These are phyloP conservation scores for Percopsis omiscomaycus DNA, from an alignment of 2,797 vertebrate genomes.

Conservation along the genomic window DNA sequence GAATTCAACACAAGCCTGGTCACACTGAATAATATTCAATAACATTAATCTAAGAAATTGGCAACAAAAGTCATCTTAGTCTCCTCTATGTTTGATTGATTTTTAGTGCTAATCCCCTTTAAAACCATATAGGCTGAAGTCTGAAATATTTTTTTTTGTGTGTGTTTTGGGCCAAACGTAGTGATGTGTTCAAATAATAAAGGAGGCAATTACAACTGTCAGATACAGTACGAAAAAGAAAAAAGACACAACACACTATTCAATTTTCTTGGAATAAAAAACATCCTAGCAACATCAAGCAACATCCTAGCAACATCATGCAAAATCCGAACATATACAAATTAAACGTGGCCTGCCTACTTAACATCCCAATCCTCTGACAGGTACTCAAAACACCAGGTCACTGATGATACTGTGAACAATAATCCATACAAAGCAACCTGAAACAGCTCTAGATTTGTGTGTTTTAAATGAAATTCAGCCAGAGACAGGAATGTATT, in stretches of 20 bases:
- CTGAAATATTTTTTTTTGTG: slow-evolving; percentile 7
- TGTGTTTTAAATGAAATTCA: neutral
- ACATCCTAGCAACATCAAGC: neutral
- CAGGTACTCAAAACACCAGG: neutral
- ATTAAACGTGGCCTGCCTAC: neutral
- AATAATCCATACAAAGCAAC: neutral
- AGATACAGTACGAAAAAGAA: no score
- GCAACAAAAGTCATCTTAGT: slow-evolving; percentile 6
- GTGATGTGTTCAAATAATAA: no score
- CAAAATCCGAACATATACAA: neutral
- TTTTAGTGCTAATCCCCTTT: slow-evolving; percentile 26
- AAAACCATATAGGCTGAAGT: slow-evolving; percentile 19
- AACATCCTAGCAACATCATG: no score
- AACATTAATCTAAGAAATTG: slow-evolving; percentile 40
- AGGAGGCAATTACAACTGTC: no score
- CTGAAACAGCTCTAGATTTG: neutral
- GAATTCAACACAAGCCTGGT: no score
- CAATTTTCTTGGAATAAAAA: neutral
- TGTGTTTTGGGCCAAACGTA: slow-evolving; percentile 7
- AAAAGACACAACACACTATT: neutral
- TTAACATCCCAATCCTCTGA: neutral
- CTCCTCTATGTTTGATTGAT: slow-evolving; percentile 41
- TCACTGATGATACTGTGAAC: neutral
- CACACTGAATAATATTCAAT: slow-evolving; percentile 4
- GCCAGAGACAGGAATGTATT: neutral